phyloP scores from a whole-genome alignment of 2,888 invertebrate species.

The Apocheima hispidaria region DNA sequence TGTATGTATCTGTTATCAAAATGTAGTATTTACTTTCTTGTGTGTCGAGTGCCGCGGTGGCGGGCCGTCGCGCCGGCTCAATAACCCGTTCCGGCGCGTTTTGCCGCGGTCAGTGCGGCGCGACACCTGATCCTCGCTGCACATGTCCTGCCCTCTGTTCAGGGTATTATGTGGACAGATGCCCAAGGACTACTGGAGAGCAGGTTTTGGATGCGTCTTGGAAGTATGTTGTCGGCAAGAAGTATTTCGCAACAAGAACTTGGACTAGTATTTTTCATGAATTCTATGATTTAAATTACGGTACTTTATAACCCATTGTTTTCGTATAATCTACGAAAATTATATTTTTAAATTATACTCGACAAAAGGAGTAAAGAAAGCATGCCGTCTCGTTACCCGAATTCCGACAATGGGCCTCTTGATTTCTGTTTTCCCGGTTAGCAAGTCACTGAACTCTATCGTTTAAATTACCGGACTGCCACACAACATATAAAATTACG shows the following conservation, averaged over 20 bases:
- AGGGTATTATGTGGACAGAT: slow-evolving; percentile 63
- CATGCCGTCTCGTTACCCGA: slow-evolving; percentile 62
- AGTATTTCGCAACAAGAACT: slow-evolving; percentile 8
- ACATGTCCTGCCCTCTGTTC: slow-evolving; percentile 65
- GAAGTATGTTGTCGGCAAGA: background rate
- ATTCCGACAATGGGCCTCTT: slow-evolving; percentile 71
- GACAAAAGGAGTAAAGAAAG: slow-evolving; percentile 28
- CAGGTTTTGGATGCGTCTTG: slow-evolving; percentile 50
- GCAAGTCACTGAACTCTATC: slow-evolving; percentile 64
- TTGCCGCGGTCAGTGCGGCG: slow-evolving; percentile 79
- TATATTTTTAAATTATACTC: slow-evolving; percentile 1
- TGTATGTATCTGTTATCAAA: too few species aligned
- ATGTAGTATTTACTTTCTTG: slow-evolving; percentile 68
- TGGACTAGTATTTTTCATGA: background rate
- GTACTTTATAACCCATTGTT: background rate
- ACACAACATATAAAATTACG: background rate
- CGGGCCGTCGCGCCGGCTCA: slow-evolving; percentile 59
- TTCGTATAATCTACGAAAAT: too few species aligned
- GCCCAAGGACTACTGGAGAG: slow-evolving; percentile 60
- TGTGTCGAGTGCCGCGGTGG: slow-evolving; percentile 42
- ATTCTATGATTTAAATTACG: background rate
- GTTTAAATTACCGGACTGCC: background rate
- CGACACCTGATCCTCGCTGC: slow-evolving; percentile 81
- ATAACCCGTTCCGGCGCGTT: slow-evolving; percentile 72
- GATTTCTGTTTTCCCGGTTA: slow-evolving; percentile 58